Conservation (phyloP, 2,888 invertebrate genomes). For the Ecliptopera silaceata region DNA sequence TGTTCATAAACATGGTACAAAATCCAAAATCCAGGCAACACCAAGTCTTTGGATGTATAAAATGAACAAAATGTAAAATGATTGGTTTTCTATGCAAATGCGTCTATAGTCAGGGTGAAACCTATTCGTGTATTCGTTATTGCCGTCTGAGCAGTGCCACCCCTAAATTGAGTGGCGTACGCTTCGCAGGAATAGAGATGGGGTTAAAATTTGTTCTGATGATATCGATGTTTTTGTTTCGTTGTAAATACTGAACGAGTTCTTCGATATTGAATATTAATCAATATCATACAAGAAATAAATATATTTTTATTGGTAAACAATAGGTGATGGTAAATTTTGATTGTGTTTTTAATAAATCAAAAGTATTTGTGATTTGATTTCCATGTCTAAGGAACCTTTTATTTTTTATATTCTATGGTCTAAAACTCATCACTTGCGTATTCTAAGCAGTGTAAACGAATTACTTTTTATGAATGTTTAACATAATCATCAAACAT, state of each 20-base stretch:
- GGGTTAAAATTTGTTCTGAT: constrained; percentile 35
- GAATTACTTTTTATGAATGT: constrained; percentile 34
- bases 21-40: too few species aligned
- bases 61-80: too few species aligned
- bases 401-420: too few species aligned
- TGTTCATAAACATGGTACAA: too few species aligned
- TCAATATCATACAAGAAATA: too few species aligned
- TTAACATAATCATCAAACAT: constrained; percentile 54
- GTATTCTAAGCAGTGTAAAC: not conserved
- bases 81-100: constrained; percentile 4
- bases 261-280: too few species aligned
- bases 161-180: constrained; percentile 60
- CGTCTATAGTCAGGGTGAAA: constrained; percentile 43
- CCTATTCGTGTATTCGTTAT: constrained; percentile 63
- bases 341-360: too few species aligned
- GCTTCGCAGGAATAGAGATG: constrained; percentile 50
- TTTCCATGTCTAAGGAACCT: too few species aligned
- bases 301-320: too few species aligned
- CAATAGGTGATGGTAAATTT: too few species aligned
- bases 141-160: constrained; percentile 68
- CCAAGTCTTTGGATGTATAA: too few species aligned
- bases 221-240: constrained; percentile 32
- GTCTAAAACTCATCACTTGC: not conserved
- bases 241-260: not conserved
- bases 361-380: too few species aligned